Conservation (phyloP, 2,797 vertebrate genomes). For the Cygnus olor region DNA sequence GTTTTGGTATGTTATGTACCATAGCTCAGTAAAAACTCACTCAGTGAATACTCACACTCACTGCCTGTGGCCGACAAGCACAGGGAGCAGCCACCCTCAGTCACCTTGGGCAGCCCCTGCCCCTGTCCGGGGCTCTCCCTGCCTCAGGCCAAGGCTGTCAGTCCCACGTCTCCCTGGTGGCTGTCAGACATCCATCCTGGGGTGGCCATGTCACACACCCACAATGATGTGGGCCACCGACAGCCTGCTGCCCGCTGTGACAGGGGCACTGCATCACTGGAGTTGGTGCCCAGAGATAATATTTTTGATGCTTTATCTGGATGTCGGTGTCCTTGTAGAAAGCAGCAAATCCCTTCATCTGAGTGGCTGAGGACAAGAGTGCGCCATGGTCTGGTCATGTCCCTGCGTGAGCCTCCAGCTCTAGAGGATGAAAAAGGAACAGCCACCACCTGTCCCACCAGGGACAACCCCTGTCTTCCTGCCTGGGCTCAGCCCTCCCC, state of each 20-base stretch:
- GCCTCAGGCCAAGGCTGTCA: background rate
- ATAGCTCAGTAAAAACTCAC: slow-evolving; percentile 23
- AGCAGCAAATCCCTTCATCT: background rate
- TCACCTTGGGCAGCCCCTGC: background rate
- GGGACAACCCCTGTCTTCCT: background rate
- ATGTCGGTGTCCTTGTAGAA: background rate
- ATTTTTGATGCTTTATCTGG: background rate
- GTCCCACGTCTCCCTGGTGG: background rate
- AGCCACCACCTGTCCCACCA: background rate
- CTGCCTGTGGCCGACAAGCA: background rate
- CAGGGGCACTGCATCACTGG: background rate
- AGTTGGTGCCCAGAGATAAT: background rate
- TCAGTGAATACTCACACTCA: too few relatives aligned
- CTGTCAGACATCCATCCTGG: fast-evolving
- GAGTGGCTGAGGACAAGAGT: background rate
- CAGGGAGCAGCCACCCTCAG: background rate
- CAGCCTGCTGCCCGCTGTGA: too few relatives aligned
- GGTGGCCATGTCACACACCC: background rate
- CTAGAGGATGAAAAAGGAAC: background rate
- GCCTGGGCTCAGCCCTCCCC: background rate
- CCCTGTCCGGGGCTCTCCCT: background rate
- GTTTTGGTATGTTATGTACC: background rate
- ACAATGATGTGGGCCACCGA: too few relatives aligned
- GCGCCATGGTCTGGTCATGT: fast-evolving
- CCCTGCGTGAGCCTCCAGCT: background rate